Evolutionary conservation across 1,140 invertebrate genomes (phyloP).

Genomic region (Atta cephalotes): DNA sequence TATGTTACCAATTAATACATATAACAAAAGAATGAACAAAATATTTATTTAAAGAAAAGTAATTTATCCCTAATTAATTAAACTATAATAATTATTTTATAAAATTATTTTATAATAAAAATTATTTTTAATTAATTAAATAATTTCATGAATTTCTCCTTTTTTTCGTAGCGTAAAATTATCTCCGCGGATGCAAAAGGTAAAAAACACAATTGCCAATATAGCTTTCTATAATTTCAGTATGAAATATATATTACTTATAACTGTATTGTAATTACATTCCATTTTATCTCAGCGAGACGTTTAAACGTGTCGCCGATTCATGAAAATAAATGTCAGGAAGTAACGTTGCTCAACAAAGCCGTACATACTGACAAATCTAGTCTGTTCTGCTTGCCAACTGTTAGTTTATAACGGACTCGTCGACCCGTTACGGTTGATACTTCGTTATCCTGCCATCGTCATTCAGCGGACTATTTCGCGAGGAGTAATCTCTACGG

Average conservation of each 20-base stretch:
- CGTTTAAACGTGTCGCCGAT: neutral
- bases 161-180: neutral
- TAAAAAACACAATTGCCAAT: neutral
- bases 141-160: neutral
- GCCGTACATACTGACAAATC: neutral
- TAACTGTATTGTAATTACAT: neutral
- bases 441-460: constrained; percentile 44
- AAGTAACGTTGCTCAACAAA: constrained; percentile 12
- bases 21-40: neutral
- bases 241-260: no score
- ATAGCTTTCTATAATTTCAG: neutral
- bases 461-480: constrained; percentile 42
- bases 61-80: constrained; percentile 5
- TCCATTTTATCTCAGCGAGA: neutral
- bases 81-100: neutral
- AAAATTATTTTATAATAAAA: neutral
- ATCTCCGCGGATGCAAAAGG: neutral
- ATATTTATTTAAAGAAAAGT: neutral
- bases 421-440: constrained; percentile 55
- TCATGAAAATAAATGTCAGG: constrained; percentile 3
- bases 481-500: constrained; percentile 12
- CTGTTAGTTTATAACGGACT: constrained; percentile 61
- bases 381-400: constrained; percentile 25
- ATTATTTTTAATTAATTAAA: neutral
- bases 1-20: neutral